These are phyloP conservation scores for Ephialtes manifestator DNA, from an alignment of 2,888 invertebrate species.

Conservation along the genomic window DNA sequence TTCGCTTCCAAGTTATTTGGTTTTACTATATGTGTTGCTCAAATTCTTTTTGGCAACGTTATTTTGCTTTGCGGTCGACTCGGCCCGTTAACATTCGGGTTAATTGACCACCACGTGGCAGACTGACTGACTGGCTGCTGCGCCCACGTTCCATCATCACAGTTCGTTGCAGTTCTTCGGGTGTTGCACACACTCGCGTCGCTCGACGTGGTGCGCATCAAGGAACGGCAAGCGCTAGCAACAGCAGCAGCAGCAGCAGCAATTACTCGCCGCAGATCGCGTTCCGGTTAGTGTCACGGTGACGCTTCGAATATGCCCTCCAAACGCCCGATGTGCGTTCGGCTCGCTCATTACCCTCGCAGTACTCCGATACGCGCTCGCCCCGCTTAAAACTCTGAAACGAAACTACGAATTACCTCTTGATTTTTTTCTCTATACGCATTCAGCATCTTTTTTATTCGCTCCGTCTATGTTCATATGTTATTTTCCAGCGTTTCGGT, in stretches of 20 bases:
- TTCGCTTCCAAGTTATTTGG: background rate
- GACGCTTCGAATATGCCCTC: constrained; percentile 83
- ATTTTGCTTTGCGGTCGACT: constrained; percentile 70
- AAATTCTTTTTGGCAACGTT: constrained; percentile 35
- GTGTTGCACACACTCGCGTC: constrained; percentile 57
- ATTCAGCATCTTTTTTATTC: background rate
- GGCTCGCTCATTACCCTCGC: constrained; percentile 80
- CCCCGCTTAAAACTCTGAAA: constrained; percentile 33
- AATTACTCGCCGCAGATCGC: constrained; percentile 76
- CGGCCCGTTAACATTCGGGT: constrained; percentile 83
- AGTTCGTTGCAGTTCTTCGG: constrained; percentile 67
- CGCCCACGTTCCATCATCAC: constrained; percentile 67
- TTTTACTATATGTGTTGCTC: background rate
- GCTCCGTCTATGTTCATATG: background rate
- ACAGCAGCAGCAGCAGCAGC: constrained; percentile 64
- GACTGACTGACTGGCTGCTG: constrained; percentile 47
- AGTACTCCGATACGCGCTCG: constrained; percentile 10
- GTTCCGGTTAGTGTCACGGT: constrained; percentile 81
- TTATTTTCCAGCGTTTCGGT: constrained; percentile 7
- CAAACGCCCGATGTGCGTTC: constrained; percentile 81
- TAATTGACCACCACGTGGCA: constrained; percentile 78
- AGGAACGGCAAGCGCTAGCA: constrained; percentile 54
- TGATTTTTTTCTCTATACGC: background rate
- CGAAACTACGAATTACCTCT: constrained; percentile 18
- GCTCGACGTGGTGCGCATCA: constrained; percentile 67